Evolutionary conservation across 2,113 vertebrate species (phyloP).

Genomic region (Jacana jacana): DNA sequence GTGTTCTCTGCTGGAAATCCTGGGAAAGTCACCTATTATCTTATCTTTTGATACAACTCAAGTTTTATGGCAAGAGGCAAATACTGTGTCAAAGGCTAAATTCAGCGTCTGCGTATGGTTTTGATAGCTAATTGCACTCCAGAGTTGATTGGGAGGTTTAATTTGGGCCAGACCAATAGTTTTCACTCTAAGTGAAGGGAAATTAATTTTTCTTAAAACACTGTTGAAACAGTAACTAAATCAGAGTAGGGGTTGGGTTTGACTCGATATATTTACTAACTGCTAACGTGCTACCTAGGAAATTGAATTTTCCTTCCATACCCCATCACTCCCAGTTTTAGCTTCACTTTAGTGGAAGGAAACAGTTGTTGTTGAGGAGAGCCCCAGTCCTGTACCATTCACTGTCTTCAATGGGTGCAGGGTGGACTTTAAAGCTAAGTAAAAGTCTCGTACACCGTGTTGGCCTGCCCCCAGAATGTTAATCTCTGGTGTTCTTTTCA

Average conservation of each 20-base stretch:
- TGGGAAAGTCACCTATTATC: constrained; percentile 71
- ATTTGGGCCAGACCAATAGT: neutral
- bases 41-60: neutral
- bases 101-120: neutral
- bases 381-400: neutral
- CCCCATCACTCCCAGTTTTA: neutral
- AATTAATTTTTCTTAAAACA: neutral
- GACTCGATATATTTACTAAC: neutral
- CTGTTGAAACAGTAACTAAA: neutral
- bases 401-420: neutral
- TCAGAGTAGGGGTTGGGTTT: neutral
- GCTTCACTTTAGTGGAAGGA: neutral
- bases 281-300: neutral
- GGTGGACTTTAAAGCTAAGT: constrained; percentile 34
- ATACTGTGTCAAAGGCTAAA: neutral
- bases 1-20: constrained; percentile 59
- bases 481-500: constrained; percentile 71
- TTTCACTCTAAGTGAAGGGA: neutral
- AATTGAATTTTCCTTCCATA: neutral
- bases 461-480: constrained; percentile 57
- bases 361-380: neutral
- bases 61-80: neutral
- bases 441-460: constrained; percentile 57
- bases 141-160: neutral
- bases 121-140: neutral